Base-by-base conservation (phyloP, 2,797 vertebrate genomes). In the Xenopus petersii region DNA sequence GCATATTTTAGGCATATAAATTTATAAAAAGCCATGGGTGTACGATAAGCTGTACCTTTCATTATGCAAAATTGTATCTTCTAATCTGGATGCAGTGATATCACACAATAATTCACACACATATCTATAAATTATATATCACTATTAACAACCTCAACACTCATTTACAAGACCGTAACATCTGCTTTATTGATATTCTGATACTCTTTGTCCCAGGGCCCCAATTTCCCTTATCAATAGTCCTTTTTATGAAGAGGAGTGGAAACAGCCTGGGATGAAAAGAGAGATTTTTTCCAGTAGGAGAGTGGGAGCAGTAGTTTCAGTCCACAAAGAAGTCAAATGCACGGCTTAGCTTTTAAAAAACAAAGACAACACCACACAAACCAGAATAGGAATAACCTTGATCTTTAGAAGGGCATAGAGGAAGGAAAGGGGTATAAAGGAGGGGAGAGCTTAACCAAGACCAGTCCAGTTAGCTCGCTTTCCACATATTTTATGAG, bases 121-220 rank as follows among this genome's bases (percentile, higher is more conserved):
- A 42, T 9, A 42, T 42, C 5, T 7, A 6, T 42, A 42, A 4
- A 42, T 42, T 10, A 60, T 5, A 60, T 10, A 12, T 54, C 42
- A 36, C 24, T 15, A 79, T 61, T 36, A 60, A 73, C 65, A 78
- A 64, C 51, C 13, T 70, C 66, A 74, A 74, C 76, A 79, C 71
- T 79, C 55, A 42, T 66, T 65, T 74, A 79, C 77, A 74, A 79
- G 77, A 67, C 77, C 66, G 67, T 70, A 79, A 79, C 77, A 79
- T 79, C 69, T 74, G 77, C 71, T 79, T 79, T 79, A 79, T 79
- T 79, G 77, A 74, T 79, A 79, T 79, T 79, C 71, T 79, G 77
- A 79, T 79, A 65, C 56, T 78, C 68, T 78, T 69, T 78, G 55
- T 71, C 62, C 71, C 71, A 70, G 30, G 70, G 36, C 30, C 67